Base-by-base conservation (phyloP, 2,888 invertebrate species). In the Dicroscelio sp. region DNA sequence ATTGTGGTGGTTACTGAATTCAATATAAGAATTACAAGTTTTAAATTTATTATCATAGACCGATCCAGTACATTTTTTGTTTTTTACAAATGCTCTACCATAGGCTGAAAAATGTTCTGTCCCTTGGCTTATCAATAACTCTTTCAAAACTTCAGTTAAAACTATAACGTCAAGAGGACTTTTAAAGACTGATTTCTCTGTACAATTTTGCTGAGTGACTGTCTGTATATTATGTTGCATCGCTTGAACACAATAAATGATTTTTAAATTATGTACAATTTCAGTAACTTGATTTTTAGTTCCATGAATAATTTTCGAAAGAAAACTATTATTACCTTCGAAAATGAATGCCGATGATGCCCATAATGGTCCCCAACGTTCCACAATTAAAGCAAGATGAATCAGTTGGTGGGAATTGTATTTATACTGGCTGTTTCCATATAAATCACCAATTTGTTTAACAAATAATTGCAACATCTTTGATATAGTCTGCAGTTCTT, bases 281-380 rank as follows among this genome's bases (percentile, higher is more conserved):
- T 76, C 60, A 12, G 58, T 76, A 31, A 58, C 25, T 30, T 23
- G 27, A 23, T 35, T 58, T n/a, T 43, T 10, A 30, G 63, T 79
- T 23, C 63, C 63, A 31, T 79, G 65, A 31, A 65, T 65, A 31
- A 63, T 63, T 79, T 65, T 79, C 0, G 38, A 20, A 4, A 79
- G 27, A n/a, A 79, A 65, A 12, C 63, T 65, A 48, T 79, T 79
- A 17, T 65, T n/a, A n/a, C 65, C 30, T 65, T 79, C 65, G 31
- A 79, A 79, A n/a, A 79, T 79, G 31, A 79, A 79, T 5, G 79
- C 65, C 17, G 79, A 63, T 30, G 43, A 27, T 43, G 79, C 63
- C 79, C 79, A 79, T 14, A 79, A 17, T 12, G 79, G 65, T 23
- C 79, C 79, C 63, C 27, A 79, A 17, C 48, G 79, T 48, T 25